These are phyloP conservation scores for Megalonaias nervosa DNA, from an alignment of 1,140 invertebrate genomes.

Conservation along the genomic window DNA sequence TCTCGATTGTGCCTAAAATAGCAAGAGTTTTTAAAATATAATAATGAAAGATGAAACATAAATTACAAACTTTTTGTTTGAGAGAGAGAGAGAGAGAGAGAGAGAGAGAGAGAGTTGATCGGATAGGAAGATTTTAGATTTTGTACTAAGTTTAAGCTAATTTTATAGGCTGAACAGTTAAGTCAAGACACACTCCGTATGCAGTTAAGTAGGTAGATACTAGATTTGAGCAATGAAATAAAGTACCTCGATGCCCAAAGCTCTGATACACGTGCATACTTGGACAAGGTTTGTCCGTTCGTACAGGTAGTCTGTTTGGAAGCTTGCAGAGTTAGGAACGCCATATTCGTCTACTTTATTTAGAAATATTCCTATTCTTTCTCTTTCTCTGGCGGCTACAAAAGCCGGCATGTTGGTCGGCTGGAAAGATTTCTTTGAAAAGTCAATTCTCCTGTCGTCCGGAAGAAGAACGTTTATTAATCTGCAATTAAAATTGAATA, in stretches of 20 bases:
- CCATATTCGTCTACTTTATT: slow-evolving; percentile 52
- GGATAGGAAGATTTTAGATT: too few relatives aligned
- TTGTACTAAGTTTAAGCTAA: too few relatives aligned
- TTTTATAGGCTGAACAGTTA: too few relatives aligned
- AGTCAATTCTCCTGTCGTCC: slow-evolving; percentile 52
- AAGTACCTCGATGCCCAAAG: slow-evolving; percentile 60
- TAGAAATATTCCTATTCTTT: slow-evolving; percentile 54
- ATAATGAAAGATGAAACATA: too few relatives aligned
- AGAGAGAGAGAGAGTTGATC: background rate
- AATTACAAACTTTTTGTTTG: background rate
- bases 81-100: background rate
- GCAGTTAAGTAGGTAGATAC: too few relatives aligned
- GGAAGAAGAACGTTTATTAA: slow-evolving; percentile 50
- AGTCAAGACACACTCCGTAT: too few relatives aligned
- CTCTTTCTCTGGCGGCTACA: slow-evolving; percentile 49
- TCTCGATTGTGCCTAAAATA: slow-evolving; percentile 84
- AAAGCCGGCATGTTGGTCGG: slow-evolving; percentile 50
- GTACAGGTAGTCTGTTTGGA: slow-evolving; percentile 63
- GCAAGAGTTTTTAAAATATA: slow-evolving; percentile 7
- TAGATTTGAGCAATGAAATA: too few relatives aligned
- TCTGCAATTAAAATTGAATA: slow-evolving; percentile 41
- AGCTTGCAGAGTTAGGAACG: slow-evolving; percentile 48
- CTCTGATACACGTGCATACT: slow-evolving; percentile 56
- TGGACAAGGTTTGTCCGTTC: slow-evolving; percentile 60
- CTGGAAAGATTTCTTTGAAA: slow-evolving; percentile 49